A percentile compares a stretch with the other conserved stretches of the same genome.
These are phyloP conservation scores for Campoplex nolae DNA, from an alignment of 2,888 invertebrate genomes.

Conservation along the genomic window DNA sequence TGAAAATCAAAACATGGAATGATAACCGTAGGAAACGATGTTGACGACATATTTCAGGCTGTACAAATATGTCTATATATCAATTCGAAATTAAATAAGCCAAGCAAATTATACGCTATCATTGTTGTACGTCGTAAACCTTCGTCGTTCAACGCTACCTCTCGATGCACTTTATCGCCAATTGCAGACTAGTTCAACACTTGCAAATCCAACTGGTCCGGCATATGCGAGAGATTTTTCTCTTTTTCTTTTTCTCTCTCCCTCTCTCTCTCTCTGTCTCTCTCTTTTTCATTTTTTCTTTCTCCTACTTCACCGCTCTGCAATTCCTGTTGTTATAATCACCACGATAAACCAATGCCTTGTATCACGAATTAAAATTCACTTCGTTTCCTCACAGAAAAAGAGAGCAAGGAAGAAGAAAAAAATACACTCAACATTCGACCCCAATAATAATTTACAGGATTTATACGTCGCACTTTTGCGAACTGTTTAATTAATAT, in stretches of 20 bases:
- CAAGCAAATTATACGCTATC: slow-evolving; percentile 79
- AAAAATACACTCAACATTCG: slow-evolving; percentile 10
- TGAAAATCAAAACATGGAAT: slow-evolving; percentile 17
- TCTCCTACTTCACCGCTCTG: slow-evolving; percentile 17
- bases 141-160: slow-evolving; percentile 65
- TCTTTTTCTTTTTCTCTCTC: slow-evolving; percentile 37
- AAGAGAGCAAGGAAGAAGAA: not conserved
- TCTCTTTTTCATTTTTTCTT: slow-evolving; percentile 13
- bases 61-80: not conserved
- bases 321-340: slow-evolving; percentile 19
- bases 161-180: slow-evolving; percentile 60
- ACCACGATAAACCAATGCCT: slow-evolving; percentile 50
- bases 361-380: slow-evolving; percentile 42
- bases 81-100: slow-evolving; percentile 72
- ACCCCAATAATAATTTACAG: not conserved
- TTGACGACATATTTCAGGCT: not conserved
- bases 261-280: slow-evolving; percentile 21
- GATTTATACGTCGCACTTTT: not conserved
- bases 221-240: slow-evolving; percentile 33
- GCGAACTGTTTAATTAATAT: not conserved
- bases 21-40: slow-evolving; percentile 14
- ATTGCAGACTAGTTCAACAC: slow-evolving; percentile 46
- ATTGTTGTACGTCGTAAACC: slow-evolving; percentile 77
- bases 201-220: slow-evolving; percentile 27
- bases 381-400: slow-evolving; percentile 10